These are phyloP conservation scores for Lapara coniferarum DNA, from an alignment of 2,888 invertebrate species.

Conservation along the genomic window DNA sequence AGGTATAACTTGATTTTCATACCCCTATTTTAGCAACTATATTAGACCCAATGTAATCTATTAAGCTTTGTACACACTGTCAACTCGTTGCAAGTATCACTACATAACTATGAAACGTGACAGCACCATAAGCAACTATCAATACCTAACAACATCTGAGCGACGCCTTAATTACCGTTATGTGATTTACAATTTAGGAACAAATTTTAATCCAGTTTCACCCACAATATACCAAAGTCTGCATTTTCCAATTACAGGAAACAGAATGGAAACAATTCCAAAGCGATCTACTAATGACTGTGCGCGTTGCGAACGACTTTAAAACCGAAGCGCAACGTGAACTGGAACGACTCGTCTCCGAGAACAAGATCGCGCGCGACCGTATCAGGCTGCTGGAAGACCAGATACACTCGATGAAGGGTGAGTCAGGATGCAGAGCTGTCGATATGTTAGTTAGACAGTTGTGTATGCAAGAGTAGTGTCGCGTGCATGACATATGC, in stretches of 20 bases:
- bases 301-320: slow-evolving; percentile 97
- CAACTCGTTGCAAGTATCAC: too few species aligned
- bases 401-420: slow-evolving; percentile 91
- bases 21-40: too few species aligned
- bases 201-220: too few species aligned
- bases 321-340: slow-evolving; percentile 96
- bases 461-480: background rate
- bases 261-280: slow-evolving; percentile 98
- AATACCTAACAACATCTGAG: too few species aligned
- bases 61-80: too few species aligned
- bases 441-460: background rate
- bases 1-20: too few species aligned
- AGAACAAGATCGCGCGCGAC: slow-evolving; percentile 92
- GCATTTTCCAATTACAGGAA: slow-evolving; percentile 71
- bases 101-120: too few species aligned
- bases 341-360: slow-evolving; percentile 89
- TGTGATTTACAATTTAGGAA: too few species aligned
- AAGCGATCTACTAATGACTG: slow-evolving; percentile 95
- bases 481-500: background rate
- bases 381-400: slow-evolving; percentile 89
- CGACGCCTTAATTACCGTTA: too few species aligned
- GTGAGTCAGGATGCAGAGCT: slow-evolving; percentile 64
- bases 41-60: too few species aligned
- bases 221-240: too few species aligned
- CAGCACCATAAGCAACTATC: too few species aligned